Evolutionary conservation across 2,888 invertebrate species (phyloP).

Genomic region (Hyalella azteca): DNA sequence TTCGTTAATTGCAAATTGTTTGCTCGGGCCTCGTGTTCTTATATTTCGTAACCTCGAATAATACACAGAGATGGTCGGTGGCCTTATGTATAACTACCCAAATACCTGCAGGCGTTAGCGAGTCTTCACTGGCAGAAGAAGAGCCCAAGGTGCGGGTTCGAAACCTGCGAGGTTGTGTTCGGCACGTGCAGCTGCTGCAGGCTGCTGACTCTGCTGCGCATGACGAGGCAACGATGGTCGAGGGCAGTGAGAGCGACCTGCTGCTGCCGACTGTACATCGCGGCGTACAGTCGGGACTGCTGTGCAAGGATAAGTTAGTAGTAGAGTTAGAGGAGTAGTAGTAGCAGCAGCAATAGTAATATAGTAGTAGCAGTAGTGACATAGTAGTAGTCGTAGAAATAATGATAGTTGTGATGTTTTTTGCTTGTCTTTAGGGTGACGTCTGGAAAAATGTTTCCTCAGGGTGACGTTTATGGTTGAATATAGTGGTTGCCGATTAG

Average conservation of each 20-base stretch:
- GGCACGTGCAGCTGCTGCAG: constrained; percentile 2
- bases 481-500: neutral
- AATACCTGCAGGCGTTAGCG: neutral
- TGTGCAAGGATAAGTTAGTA: constrained; percentile 1
- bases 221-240: neutral
- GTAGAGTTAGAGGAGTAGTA: no score
- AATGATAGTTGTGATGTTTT: neutral
- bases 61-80: no score
- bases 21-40: no score
- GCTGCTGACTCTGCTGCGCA: neutral
- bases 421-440: neutral
- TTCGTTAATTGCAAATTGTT: no score
- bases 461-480: neutral
- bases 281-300: neutral
- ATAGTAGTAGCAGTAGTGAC: no score
- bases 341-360: no score
- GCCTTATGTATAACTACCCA: no score
- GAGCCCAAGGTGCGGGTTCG: neutral
- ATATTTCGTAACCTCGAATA: no score
- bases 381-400: no score
- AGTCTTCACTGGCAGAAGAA: neutral
- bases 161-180: neutral
- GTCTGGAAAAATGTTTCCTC: neutral
- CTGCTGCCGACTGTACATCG: neutral
- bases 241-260: neutral